Conservation (phyloP, 2,888 invertebrate species). For the Sussaba pulchella region DNA sequence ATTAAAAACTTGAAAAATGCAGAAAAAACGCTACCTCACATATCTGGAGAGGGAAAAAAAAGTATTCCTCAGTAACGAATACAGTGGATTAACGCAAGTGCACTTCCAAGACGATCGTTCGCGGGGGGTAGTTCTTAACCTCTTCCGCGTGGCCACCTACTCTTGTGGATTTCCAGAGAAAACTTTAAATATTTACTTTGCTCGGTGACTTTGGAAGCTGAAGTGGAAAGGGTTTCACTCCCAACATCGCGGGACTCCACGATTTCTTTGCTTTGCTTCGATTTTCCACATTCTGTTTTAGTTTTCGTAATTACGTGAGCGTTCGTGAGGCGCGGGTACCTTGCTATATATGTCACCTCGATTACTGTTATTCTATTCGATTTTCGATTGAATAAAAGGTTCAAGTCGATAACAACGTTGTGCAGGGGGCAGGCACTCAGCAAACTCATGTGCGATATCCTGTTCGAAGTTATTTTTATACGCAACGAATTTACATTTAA, state of each 20-base stretch:
- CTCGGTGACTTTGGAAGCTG: constrained; percentile 3
- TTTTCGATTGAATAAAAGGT: no score
- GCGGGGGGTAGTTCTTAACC: not conserved
- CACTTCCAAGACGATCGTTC: not conserved
- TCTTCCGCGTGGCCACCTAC: constrained; percentile 7
- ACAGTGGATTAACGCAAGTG: constrained; percentile 8
- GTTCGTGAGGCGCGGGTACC: not conserved
- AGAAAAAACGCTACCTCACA: not conserved
- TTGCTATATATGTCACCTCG: constrained; percentile 5
- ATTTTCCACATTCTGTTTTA: constrained; percentile 11
- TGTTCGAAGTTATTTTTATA: no score
- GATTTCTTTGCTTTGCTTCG: constrained; percentile 2
- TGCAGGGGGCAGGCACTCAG: no score
- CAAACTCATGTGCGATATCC: no score
- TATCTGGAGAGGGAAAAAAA: not conserved
- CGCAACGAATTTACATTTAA: no score
- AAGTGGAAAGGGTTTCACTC: constrained; percentile 31
- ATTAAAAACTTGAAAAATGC: no score
- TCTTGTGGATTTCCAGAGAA: constrained; percentile 6
- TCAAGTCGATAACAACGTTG: no score
- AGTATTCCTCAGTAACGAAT: not conserved
- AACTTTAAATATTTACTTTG: constrained; percentile 43
- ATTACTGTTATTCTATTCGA: no score
- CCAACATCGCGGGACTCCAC: constrained; percentile 15
- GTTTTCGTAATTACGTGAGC: constrained; percentile 26